Evolutionary conservation across 1,140 invertebrate species (phyloP), one percentile per base, ranked within the genome.

Genomic region (Phthorimaea operculella): DNA sequence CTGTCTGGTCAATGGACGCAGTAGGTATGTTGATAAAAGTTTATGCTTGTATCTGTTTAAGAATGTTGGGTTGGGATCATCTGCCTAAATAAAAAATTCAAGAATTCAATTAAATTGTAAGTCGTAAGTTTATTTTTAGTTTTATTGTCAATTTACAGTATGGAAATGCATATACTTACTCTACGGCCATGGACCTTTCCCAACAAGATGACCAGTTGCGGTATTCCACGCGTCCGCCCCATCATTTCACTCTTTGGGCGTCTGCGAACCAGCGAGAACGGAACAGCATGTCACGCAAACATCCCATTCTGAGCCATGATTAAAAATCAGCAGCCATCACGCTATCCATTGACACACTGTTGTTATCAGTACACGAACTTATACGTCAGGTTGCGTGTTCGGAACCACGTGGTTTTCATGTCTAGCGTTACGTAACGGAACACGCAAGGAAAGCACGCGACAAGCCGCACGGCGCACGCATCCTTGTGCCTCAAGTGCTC

Each of bases 261-360:
- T 15, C 15, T 15, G 15, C 44, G 44, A 47, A 47, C 44, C 11
- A 47, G 44, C 15, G 44, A 47, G 44, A 47, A 47, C 4, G 44
- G 44, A 47, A 47, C 44, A 47, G 44, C 44, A 47, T 55, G 54
- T 51, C 57, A 62, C 60, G 60, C 56, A 42, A 62, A 51, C 47
- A 47, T 51, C 36, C 54, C 51, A 56, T 39, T 54, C 15, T 45
- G 36, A 12, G 33, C 54, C 62, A 63, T 63, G 58, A 63, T 63
- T 64, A 60, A 64, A 58, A 60, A 61, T 60, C 62, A 56, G 54
- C 57, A 54, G 21, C 42, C 59, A 51, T 57, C 60, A 64, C 62
- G 62, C 62, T 21, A 64, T 60, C 62, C 62, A 64, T 64, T 61
- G 62, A 64, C 57, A 58, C 56, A 47, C 44, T 47, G 44, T 47